phyloP scores from a whole-genome alignment of 2,797 vertebrate species.

The Aulostomus chinensis region DNA sequence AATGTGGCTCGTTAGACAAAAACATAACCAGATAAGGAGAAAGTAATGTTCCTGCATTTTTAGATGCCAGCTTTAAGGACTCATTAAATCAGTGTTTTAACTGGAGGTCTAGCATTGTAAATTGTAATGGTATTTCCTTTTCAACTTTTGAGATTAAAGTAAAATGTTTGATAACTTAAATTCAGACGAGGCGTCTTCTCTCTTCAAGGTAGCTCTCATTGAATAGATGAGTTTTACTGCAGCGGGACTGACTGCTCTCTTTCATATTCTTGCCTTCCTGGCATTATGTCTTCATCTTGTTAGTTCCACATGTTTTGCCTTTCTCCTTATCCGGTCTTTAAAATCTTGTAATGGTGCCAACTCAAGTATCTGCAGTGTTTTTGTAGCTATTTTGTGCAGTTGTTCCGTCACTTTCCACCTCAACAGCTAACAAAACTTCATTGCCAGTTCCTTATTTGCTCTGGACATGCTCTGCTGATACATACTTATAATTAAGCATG shows the following conservation, averaged over 20 bases:
- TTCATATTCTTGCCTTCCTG: slow-evolving; percentile 33
- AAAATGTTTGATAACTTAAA: slow-evolving; percentile 26
- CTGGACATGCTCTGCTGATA: too few relatives aligned
- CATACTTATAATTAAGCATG: too few relatives aligned
- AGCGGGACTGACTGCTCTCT: slow-evolving; percentile 35
- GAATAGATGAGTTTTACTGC: slow-evolving; percentile 21
- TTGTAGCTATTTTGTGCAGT: slow-evolving; percentile 24
- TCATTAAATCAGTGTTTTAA: slow-evolving; percentile 21
- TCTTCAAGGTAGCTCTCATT: slow-evolving; percentile 45
- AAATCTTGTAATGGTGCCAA: slow-evolving; percentile 44
- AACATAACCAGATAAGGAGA: too few relatives aligned
- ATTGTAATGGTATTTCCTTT: slow-evolving; percentile 4
- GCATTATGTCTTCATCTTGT: slow-evolving; percentile 56
- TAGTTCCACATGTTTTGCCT: slow-evolving; percentile 65
- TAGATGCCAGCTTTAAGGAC: slow-evolving; percentile 1
- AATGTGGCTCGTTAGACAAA: too few relatives aligned
- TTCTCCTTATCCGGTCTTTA: slow-evolving; percentile 47
- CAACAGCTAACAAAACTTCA: slow-evolving; percentile 22
- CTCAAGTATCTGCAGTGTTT: slow-evolving; percentile 37
- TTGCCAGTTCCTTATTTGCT: too few relatives aligned
- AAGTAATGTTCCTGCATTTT: too few relatives aligned
- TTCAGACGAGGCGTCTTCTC: slow-evolving; percentile 29
- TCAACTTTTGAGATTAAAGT: not conserved
- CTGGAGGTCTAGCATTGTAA: not conserved
- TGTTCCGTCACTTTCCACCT: slow-evolving; percentile 33